Percentiles rank a stretch among this genome's conserved stretches.
These are phyloP conservation scores for Ophioninae sp. DNA, from an alignment of 2,888 invertebrate species.

Conservation along the genomic window DNA sequence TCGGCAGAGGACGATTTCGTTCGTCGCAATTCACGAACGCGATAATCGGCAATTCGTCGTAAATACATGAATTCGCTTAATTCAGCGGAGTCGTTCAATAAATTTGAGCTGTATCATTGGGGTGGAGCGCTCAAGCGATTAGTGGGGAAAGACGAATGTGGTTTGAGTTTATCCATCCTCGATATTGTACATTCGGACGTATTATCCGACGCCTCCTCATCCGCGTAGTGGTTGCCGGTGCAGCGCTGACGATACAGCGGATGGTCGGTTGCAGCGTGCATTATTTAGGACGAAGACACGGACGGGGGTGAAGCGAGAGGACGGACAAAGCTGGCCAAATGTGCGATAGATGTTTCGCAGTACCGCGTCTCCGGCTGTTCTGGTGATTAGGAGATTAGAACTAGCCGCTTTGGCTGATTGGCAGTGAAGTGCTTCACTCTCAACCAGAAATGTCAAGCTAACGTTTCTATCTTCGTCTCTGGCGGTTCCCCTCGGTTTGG, in stretches of 20 bases:
- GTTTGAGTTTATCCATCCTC: constrained; percentile 50
- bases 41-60: background rate
- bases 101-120: constrained; percentile 52
- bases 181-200: constrained; percentile 55
- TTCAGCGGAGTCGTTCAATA: constrained; percentile 56
- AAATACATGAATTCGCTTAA: constrained; percentile 18
- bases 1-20: background rate
- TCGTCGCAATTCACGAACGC: background rate
- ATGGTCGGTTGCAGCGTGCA: constrained; percentile 30
- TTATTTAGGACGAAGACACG: constrained; percentile 52
- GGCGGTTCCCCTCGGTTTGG: constrained; percentile 23
- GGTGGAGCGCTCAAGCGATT: constrained; percentile 45
- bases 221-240: constrained; percentile 5
- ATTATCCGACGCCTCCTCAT: constrained; percentile 49
- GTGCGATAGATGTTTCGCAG: constrained; percentile 46
- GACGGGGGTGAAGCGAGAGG: constrained; percentile 30
- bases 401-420: constrained; percentile 55
- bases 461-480: constrained; percentile 20
- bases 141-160: constrained; percentile 56
- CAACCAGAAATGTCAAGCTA: constrained; percentile 34
- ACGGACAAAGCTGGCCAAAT: constrained; percentile 39
- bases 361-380: constrained; percentile 39
- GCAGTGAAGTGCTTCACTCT: constrained; percentile 31
- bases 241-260: constrained; percentile 22
- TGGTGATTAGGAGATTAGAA: constrained; percentile 58